phyloP scores from a whole-genome alignment of 92 coral and sea anemone genomes.

The Palythoa heliodiscus region DNA sequence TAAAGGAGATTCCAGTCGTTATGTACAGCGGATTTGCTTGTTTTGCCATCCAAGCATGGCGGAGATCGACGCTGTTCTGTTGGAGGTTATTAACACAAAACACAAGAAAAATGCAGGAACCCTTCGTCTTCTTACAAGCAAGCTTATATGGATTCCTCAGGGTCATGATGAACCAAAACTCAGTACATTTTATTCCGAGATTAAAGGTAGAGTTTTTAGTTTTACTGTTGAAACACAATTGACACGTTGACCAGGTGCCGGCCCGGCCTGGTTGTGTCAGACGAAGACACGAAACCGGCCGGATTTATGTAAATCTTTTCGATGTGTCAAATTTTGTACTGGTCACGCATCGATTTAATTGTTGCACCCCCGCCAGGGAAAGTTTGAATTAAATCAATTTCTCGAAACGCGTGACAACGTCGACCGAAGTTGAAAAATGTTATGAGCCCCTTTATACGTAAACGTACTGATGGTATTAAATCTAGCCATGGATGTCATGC shows the following conservation, averaged over 20 bases:
- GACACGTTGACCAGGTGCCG: too few species aligned
- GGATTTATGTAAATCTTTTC: neutral
- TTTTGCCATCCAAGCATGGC: conserved; percentile 87
- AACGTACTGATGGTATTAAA: neutral
- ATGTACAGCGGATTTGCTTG: conserved; percentile 47
- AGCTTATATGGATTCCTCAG: conserved; percentile 76
- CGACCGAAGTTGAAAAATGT: neutral
- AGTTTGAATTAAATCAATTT: neutral
- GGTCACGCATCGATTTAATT: neutral
- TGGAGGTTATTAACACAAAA: conserved; percentile 84
- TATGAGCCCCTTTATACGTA: neutral
- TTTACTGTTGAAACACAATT: neutral
- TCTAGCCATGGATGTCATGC: neutral
- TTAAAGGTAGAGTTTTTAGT: conserved; percentile 74
- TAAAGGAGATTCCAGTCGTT: neutral
- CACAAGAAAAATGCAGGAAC: conserved; percentile 86
- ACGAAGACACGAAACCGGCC: neutral
- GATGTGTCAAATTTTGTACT: neutral
- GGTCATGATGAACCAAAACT: conserved; percentile 80
- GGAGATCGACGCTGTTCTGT: conserved; percentile 71
- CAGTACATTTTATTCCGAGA: conserved; percentile 84
- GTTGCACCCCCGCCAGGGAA: neutral
- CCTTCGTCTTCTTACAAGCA: conserved; percentile 82
- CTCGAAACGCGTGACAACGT: neutral
- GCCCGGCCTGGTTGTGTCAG: neutral